Evolutionary conservation across 2,797 vertebrate genomes (phyloP).

Genomic region (Micromesistius poutassou): DNA sequence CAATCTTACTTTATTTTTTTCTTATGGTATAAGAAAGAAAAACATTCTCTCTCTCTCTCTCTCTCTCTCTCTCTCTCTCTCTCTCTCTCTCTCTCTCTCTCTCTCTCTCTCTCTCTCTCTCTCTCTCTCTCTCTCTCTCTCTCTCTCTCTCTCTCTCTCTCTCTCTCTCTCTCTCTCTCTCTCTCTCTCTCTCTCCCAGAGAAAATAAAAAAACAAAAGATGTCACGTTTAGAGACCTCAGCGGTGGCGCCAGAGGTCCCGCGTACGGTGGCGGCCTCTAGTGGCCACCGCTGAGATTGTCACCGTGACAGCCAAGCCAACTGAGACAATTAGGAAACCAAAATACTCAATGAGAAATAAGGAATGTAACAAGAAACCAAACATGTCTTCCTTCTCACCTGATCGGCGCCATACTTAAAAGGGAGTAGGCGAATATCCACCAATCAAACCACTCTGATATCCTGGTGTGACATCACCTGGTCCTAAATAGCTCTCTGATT

Average conservation of each 20-base stretch:
- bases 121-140: background rate
- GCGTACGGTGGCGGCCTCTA: background rate
- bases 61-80: background rate
- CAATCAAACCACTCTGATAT: background rate
- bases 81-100: background rate
- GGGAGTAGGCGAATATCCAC: background rate
- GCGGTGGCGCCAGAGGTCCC: constrained; percentile 56
- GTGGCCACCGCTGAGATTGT: background rate
- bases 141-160: background rate
- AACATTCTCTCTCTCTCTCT: constrained; percentile 53
- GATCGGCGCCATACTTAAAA: background rate
- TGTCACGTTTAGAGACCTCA: constrained; percentile 28
- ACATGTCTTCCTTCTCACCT: background rate
- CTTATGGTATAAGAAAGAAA: constrained; percentile 86
- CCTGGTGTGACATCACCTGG: background rate
- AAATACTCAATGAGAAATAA: background rate
- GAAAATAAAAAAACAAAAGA: constrained; percentile 26
- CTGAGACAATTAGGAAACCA: background rate
- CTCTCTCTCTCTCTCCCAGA: constrained; percentile 45
- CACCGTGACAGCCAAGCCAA: background rate
- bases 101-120: background rate
- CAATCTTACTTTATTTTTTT: constrained; percentile 88
- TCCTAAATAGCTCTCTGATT: background rate
- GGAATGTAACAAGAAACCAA: background rate
- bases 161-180: background rate